Base-by-base conservation (phyloP, 2,113 vertebrate genomes). In the Phaethon lepturus region DNA sequence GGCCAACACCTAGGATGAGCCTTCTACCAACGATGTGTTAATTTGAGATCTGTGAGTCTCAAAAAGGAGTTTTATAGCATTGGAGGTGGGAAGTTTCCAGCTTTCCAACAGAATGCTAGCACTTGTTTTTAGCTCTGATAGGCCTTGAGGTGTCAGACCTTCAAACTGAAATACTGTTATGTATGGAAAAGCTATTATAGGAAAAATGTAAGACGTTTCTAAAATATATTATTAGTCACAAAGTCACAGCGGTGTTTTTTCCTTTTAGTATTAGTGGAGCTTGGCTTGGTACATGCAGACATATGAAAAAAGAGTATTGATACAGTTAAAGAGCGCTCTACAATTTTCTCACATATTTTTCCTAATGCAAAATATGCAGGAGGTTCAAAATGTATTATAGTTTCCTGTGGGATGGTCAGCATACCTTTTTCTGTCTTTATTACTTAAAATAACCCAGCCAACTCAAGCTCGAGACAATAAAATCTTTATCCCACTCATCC, bases 111-210 rank as follows among this genome's bases (percentile, higher is more conserved):
- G 71, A 93, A 89, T 53, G 23, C 11, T 83, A 86, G 71, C 22
- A 76, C 31, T 88, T 80, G 56, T 73, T 96, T 96, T 94, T 60
- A 94, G 76, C 60, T 91, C 35, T 81, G 77, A 96, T 91, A 94
- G 91, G 83, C 56, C 81, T 73, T 42, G 82, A 92, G 78, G 90
- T 95, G 80, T 94, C 86, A 94, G 92, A 76, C 74, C 88, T 82
- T 95, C 68, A 69, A 86, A 92, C 47, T 93, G 94, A 97, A 97
- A 97, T 26, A 47, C 77, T 95, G 80, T 88, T 97, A 95, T 90
- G 91, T 94, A 97, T 90, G 93, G 95, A 92, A 98, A 97, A 80
- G 38, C 90, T 92, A 95, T 96, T 95, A 94, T 4, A 93, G 73
- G 59, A 95, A 97, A 94, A 95, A 97, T 68, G 35, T 50, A 92